Evolutionary conservation across 1,140 invertebrate species (phyloP).

Genomic region (Penaeus chinensis): DNA sequence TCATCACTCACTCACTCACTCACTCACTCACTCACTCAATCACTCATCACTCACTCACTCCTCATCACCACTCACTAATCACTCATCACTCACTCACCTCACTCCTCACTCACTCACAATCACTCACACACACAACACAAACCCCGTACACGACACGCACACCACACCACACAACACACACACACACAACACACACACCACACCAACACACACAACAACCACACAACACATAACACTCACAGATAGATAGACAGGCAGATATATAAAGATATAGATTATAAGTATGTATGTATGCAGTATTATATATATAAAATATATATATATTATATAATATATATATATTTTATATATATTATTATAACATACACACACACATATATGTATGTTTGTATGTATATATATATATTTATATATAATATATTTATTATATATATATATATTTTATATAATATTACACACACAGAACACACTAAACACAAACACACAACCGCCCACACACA

Average conservation of each 20-base stretch:
- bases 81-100: too few relatives aligned
- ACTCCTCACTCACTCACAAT: too few relatives aligned
- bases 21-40: too few relatives aligned
- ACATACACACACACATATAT: background rate
- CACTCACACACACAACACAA: too few relatives aligned
- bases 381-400: background rate
- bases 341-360: background rate
- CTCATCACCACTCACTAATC: too few relatives aligned
- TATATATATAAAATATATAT: constrained; percentile 8
- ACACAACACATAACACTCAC: background rate
- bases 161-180: too few relatives aligned
- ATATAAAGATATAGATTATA: background rate
- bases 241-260: background rate
- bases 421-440: constrained; percentile 12
- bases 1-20: too few relatives aligned
- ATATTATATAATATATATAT: constrained; percentile 23
- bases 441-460: background rate
- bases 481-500: background rate
- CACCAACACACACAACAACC: background rate
- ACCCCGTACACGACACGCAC: too few relatives aligned
- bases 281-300: background rate
- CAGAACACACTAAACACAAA: background rate
- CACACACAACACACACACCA: background rate
- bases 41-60: too few relatives aligned
- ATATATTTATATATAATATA: constrained; percentile 2